Conservation (phyloP, 2,888 invertebrate genomes). For the Gnatocerus cornutus region DNA sequence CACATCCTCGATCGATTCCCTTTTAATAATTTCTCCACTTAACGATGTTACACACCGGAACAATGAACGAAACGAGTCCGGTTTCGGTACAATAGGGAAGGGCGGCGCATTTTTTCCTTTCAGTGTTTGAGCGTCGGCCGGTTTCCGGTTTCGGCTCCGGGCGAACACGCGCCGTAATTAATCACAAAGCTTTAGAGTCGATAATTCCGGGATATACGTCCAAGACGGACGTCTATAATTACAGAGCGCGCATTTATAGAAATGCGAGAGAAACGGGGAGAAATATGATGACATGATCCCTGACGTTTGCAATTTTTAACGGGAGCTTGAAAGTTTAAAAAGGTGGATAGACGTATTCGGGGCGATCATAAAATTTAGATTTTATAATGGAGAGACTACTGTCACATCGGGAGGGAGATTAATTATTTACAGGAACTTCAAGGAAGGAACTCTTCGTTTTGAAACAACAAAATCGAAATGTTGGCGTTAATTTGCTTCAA, state of each 20-base stretch:
- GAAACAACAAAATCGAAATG: not conserved
- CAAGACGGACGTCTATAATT: conserved; percentile 24
- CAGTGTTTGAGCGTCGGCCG: conserved; percentile 23
- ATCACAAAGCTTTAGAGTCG: conserved; percentile 12
- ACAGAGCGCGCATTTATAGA: conserved; percentile 7
- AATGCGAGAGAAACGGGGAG: conserved; percentile 11
- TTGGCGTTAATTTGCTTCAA: not conserved
- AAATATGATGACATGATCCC: conserved; percentile 14
- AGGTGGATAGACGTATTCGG: not conserved
- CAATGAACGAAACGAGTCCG: conserved; percentile 17
- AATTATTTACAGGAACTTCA: not conserved
- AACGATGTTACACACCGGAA: conserved; percentile 23
- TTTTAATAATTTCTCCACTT: conserved; percentile 32
- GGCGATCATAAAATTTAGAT: not conserved
- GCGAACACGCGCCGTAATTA: conserved; percentile 29
- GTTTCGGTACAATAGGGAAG: conserved; percentile 12
- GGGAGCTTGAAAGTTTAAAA: conserved; percentile 1
- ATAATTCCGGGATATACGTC: conserved; percentile 27
- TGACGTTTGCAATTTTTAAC: conserved; percentile 14
- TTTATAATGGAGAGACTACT: not conserved
- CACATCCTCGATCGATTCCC: conserved; percentile 22
- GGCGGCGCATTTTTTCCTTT: conserved; percentile 6
- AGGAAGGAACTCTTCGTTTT: not conserved
- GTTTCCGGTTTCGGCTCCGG: conserved; percentile 41
- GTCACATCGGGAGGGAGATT: not conserved